Evolutionary conservation across 1,140 invertebrate genomes (phyloP), one percentile per base, ranked within the genome.

Genomic region (Lethocerus indicus): DNA sequence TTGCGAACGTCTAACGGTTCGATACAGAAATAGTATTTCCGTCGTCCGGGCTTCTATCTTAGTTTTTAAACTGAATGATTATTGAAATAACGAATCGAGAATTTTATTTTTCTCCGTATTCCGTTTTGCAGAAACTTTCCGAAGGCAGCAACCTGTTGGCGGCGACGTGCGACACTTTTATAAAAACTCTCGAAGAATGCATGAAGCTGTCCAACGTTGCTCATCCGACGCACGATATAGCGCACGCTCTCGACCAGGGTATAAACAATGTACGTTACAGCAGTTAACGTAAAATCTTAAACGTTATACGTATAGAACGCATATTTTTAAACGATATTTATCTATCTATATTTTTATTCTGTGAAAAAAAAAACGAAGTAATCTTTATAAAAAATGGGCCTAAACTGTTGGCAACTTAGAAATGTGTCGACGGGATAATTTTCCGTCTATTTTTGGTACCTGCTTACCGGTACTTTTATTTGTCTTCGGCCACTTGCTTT

Each of bases 91-190:
- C 16, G 16, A 32, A 12, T 32, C 29, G 16, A 32, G 9, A 12
- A 12, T 32, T 32, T 32, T 32, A 16, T 32, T 12, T 16, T 32
- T 32, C 9, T 32, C 29, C 12, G 1, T 24, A 42, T 49, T 50
- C 28, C 48, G 43, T 41, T 48, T 68, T 71, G 48, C 65, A 83
- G 81, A 77, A 79, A 72, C 66, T 86, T 52, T 73, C 81, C 63
- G 81, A 85, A 65, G 77, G 77, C n/a, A 78, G 79, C 21, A 76
- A 71, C 57, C 67, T 85, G 50, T 63, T 87, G 35, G 75, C 73
- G 51, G 79, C 78, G 24, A 87, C 83, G 25, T 87, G 83, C 73
- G 83, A 87, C 67, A 84, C 81, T 21, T 86, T 87, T 63, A 85
- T 86, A 53, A 73, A 76, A 56, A 83, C 82, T 7, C 67, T 87